Base-by-base conservation (phyloP, 2,113 vertebrate genomes). In the Dendrocopos noguchii region DNA sequence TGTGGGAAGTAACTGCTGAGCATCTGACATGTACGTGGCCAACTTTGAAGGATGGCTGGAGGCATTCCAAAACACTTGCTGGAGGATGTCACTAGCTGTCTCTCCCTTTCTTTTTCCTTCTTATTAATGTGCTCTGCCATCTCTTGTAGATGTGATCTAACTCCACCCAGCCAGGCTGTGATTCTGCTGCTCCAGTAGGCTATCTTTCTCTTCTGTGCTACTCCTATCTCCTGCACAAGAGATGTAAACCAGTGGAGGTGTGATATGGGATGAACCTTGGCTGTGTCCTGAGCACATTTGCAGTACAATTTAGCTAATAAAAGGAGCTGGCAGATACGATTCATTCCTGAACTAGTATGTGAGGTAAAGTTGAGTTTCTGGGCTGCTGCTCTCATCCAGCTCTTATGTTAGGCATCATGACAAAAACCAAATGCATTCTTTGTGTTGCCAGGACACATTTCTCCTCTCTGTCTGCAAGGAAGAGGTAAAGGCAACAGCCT, bases 61-160 rank as follows among this genome's bases (percentile, higher is more conserved):
- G 61, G 63, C 80, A 33, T 78, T 81, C 86, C 63, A 68, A 6
- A 85, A 44, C 57, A 65, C n/a, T 90, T 90, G 34, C 84, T 94
- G 73, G 34, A 90, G 71, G 71, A 65, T 93, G 79, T 87, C 79
- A 88, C 50, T 57, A 47, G 57, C 76, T 90, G 80, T 78, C 73
- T 91, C 46, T 80, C n/a, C 60, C 16, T 12, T 82, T 94, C 57
- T 71, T 72, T 29, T 81, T 44, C 6, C 8, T 68, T 84, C 31
- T 81, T 65, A 61, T 46, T 87, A 59, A 93, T 68, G 42, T 56
- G 31, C 34, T 74, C 16, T 83, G 84, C 79, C 79, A 80, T 27
- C 47, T 93, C 64, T 47, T 33, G n/a, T 33, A 34, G 64, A 85
- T 71, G 72, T 9, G 6, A 31, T 36, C 34, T 87, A n/a, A 71